Evolutionary conservation across 2,888 invertebrate species (phyloP).

Genomic region (Lordiphosa fenestrarum): DNA sequence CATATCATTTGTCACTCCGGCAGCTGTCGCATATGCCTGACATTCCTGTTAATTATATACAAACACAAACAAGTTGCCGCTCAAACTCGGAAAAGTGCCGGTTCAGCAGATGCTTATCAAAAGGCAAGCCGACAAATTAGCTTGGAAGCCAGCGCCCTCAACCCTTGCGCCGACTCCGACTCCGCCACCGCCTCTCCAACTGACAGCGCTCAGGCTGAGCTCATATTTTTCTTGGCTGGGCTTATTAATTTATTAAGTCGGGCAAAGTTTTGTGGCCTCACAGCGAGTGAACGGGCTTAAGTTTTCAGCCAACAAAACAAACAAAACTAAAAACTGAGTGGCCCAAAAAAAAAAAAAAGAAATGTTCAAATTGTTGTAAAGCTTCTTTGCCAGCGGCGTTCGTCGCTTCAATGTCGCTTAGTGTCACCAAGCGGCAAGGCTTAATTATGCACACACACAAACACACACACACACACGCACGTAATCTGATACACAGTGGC

Average conservation of each 20-base stretch:
- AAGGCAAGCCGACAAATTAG: conserved; percentile 51
- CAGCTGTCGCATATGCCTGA: conserved; percentile 29
- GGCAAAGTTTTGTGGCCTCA: conserved; percentile 22
- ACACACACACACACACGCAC: conserved; percentile 32
- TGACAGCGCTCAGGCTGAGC: conserved; percentile 17
- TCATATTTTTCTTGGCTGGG: conserved; percentile 38
- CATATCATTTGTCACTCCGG: conserved; percentile 29
- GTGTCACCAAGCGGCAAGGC: conserved; percentile 55
- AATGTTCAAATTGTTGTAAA: conserved; percentile 16
- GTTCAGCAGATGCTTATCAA: conserved; percentile 36
- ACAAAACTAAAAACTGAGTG: conserved; percentile 57
- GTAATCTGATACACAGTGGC: conserved; percentile 4
- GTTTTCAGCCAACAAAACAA: conserved; percentile 50
- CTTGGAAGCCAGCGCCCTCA: conserved; percentile 39
- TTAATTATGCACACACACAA: conserved; percentile 60
- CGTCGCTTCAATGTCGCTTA: conserved; percentile 59
- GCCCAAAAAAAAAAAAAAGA: conserved; percentile 18
- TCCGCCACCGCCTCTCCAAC: not conserved
- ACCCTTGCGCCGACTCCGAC: conserved; percentile 1
- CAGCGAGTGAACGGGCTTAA: conserved; percentile 36
- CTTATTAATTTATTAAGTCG: conserved; percentile 48
- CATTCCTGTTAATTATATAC: conserved; percentile 59
- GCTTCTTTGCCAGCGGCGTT: conserved; percentile 43
- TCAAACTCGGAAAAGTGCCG: conserved; percentile 15
- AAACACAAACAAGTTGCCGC: conserved; percentile 45